These are phyloP conservation scores for Drosophila parabipectinata DNA, from an alignment of 1,140 invertebrate species.

Conservation along the genomic window DNA sequence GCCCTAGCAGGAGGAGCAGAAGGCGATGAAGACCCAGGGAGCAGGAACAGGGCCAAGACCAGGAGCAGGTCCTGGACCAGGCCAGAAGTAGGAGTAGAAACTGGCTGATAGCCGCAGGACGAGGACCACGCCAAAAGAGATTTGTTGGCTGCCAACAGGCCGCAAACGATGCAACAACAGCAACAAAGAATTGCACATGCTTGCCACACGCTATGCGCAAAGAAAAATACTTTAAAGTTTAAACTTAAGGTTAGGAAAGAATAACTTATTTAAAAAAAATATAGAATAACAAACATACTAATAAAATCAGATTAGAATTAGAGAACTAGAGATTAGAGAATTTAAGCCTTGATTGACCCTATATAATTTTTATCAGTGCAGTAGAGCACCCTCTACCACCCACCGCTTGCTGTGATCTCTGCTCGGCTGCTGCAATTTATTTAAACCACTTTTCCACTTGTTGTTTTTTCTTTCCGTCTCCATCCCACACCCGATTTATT, in stretches of 20 bases:
- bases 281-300: not conserved
- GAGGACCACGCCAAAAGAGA: conserved; percentile 55
- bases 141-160: conserved; percentile 75
- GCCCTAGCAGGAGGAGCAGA: conserved; percentile 6
- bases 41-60: conserved; percentile 10
- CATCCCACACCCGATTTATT: conserved; percentile 15
- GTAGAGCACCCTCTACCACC: not conserved
- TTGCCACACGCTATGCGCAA: conserved; percentile 25
- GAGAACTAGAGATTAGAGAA: too few species aligned
- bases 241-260: not conserved
- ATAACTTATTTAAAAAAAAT: not conserved
- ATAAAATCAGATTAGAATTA: too few species aligned
- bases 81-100: conserved; percentile 12
- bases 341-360: too few species aligned
- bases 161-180: conserved; percentile 62
- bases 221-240: not conserved
- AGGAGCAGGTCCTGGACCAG: conserved; percentile 7
- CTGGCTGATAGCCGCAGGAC: conserved; percentile 18
- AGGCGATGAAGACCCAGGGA: conserved; percentile 10
- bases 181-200: conserved; percentile 47
- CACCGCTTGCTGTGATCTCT: conserved; percentile 39
- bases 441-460: conserved; percentile 57
- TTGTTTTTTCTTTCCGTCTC: conserved; percentile 32
- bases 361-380: not conserved
- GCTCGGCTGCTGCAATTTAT: conserved; percentile 59